Evolutionary conservation across 2,113 vertebrate species (phyloP).

Genomic region (Megaptera novaeangliae): DNA sequence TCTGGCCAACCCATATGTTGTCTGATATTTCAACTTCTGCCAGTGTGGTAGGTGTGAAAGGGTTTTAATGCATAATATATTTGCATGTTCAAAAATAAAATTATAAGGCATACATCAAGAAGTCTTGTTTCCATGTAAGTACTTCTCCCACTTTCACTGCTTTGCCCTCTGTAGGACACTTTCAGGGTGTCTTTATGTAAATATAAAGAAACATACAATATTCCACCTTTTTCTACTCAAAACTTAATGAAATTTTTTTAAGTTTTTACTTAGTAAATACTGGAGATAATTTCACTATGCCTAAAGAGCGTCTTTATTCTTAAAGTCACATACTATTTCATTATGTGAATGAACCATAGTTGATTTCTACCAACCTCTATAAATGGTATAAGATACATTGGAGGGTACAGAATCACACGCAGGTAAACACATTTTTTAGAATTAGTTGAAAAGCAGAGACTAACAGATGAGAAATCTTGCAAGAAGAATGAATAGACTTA

Average conservation of each 20-base stretch:
- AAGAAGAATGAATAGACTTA: not conserved
- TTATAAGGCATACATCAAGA: not conserved
- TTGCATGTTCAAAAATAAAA: not conserved
- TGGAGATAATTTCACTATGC: not conserved
- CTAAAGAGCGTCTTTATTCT: not conserved
- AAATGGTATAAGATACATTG: not conserved
- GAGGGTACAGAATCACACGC: not conserved
- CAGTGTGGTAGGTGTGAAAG: not conserved
- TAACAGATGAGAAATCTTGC: not conserved
- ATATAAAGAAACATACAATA: not conserved
- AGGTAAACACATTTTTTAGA: not conserved
- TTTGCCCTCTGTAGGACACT: not conserved
- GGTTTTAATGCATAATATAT: not conserved
- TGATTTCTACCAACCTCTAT: not conserved
- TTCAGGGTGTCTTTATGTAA: not conserved
- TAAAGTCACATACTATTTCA: not conserved
- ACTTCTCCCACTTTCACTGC: not conserved
- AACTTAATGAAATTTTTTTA: not conserved
- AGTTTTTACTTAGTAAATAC: not conserved
- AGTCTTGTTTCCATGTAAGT: not conserved
- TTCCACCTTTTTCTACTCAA: not conserved
- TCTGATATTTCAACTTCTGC: not conserved
- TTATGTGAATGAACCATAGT: not conserved
- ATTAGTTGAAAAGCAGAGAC: not conserved
- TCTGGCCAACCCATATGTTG: not conserved